Evolutionary conservation across 2,113 vertebrate genomes (phyloP).

Genomic region (Malurus alboscapulatus): DNA sequence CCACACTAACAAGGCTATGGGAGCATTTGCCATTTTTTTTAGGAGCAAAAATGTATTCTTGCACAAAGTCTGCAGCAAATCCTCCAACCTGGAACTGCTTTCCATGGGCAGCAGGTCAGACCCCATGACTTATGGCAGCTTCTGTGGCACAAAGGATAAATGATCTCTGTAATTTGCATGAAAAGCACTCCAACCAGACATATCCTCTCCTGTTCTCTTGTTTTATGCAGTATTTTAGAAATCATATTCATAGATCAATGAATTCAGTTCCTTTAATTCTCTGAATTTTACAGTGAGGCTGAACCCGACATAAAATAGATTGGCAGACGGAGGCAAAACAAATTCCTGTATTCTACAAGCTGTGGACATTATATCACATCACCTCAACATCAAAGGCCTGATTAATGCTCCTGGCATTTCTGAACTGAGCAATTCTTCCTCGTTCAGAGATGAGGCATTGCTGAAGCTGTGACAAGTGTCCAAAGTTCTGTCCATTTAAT

Average conservation of each 20-base stretch:
- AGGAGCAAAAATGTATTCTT: neutral
- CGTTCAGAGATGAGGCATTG: slow-evolving; percentile 37
- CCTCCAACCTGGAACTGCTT: neutral
- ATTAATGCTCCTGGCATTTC: slow-evolving; percentile 70
- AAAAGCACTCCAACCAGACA: neutral
- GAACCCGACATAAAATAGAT: neutral
- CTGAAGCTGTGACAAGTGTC: slow-evolving; percentile 55
- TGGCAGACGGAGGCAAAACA: neutral
- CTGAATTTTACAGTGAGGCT: neutral
- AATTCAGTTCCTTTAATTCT: neutral
- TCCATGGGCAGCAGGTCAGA: neutral
- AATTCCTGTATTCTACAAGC: slow-evolving; percentile 47
- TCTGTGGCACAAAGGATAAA: neutral
- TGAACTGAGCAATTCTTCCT: slow-evolving; percentile 30
- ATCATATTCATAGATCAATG: neutral
- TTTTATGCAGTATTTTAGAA: neutral
- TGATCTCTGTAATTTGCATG: neutral
- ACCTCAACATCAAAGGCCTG: neutral
- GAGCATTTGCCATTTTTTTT: neutral
- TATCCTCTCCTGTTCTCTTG: neutral
- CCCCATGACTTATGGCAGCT: neutral
- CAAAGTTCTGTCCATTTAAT: neutral
- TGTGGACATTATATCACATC: slow-evolving; percentile 41
- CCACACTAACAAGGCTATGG: neutral
- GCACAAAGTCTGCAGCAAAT: neutral